Conservation (phyloP, 1,140 invertebrate species). For the Atta texana region DNA sequence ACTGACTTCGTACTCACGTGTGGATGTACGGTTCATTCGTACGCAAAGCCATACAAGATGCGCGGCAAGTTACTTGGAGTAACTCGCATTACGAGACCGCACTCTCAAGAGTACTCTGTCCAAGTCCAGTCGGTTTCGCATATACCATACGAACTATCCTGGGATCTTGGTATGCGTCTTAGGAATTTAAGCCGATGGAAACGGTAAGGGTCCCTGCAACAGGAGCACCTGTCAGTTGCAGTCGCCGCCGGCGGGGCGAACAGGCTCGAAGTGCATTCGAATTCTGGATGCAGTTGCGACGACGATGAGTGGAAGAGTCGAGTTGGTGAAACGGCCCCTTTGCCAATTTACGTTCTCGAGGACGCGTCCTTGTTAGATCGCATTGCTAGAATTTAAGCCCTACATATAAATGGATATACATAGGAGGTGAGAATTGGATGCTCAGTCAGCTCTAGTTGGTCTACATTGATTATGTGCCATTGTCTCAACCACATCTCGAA, state of each 20-base stretch:
- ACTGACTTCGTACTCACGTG: neutral
- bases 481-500: neutral
- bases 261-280: conserved; percentile 39
- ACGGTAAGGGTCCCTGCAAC: conserved; percentile 46
- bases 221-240: conserved; percentile 52
- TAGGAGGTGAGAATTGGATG: conserved; percentile 10
- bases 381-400: neutral
- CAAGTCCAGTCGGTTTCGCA: conserved; percentile 31
- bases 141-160: conserved; percentile 27
- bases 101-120: conserved; percentile 27
- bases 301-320: neutral
- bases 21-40: conserved; percentile 34
- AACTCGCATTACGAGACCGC: conserved; percentile 49
- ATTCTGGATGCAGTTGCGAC: conserved; percentile 15
- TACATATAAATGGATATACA: conserved; percentile 13
- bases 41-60: conserved; percentile 49
- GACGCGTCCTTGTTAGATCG: conserved; percentile 17
- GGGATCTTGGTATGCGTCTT: conserved; percentile 42
- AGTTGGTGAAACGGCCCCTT: conserved; percentile 16
- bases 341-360: conserved; percentile 60
- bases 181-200: conserved; percentile 46
- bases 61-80: conserved; percentile 48
- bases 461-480: conserved; percentile 44
- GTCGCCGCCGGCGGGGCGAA: neutral
- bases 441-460: neutral